Base-by-base conservation (phyloP, 2,888 invertebrate genomes). In the Troides oblongomaculatus region DNA sequence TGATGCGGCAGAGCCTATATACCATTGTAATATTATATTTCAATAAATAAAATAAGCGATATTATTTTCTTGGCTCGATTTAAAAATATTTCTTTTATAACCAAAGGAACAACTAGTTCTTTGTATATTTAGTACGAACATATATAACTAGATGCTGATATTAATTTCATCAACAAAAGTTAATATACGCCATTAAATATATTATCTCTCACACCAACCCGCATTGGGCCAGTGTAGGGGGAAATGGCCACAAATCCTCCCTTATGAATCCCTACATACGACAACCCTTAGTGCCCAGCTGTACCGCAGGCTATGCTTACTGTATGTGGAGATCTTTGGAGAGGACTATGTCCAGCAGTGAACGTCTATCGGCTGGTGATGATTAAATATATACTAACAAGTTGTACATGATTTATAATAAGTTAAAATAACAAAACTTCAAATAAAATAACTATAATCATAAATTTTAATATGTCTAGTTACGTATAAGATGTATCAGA, bases 21-120 rank as follows among this genome's bases (percentile, higher is more conserved):
- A 82, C 84, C 81, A 83, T 85, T 86, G 84, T 85, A 74, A 76
- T 75, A 78, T 62, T 65, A 76, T 75, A 78, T 62, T 65, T 65
- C 36, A 69, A 64, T 64, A 61, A 78, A 81, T 78, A 79, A 72
- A 77, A 74, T 61, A 39, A 21, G 46, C 46, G 18, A 60, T 60
- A 17, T 23, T 64, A 56, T 50, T 59, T 58, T n/a, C 18, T 58
- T 36, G 14, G 7, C 50, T 59, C 68, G 14, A 50, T 68, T n/a
- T 30, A n/a, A 30, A 12, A 1, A n/a, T 46, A n/a, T 60, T 43
- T 46, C 46, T 10, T 57, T 57, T 21, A 18, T 57, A 57, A 21
- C 10, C 57, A 21, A 6, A 21, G n/a, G n/a, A 23, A 57, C 17
- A 14, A 17, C 14, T 50, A 14, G 5, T 50, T 50, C 50, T 50